These are phyloP conservation scores for Delphinus delphis DNA, from an alignment of 2,113 vertebrate species.

Conservation along the genomic window DNA sequence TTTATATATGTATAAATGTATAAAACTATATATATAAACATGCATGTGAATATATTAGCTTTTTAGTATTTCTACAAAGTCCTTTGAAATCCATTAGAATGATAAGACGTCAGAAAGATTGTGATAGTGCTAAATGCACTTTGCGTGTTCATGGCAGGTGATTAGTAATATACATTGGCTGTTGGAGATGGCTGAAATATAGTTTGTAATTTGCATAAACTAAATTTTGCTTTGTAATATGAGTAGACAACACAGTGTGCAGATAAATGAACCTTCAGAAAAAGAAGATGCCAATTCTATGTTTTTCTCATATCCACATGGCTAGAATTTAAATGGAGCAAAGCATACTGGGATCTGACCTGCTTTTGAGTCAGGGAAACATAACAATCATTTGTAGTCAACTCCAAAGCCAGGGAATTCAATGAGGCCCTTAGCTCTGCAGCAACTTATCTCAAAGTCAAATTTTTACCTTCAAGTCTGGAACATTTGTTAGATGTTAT, in stretches of 20 bases:
- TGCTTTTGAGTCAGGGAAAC: constrained; percentile 42
- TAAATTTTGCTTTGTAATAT: neutral
- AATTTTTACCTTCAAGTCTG: neutral
- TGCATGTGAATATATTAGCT: neutral
- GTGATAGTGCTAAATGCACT: neutral
- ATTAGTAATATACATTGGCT: neutral
- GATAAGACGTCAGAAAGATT: neutral
- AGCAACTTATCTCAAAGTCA: constrained; percentile 4
- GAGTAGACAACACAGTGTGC: neutral
- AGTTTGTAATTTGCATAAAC: constrained; percentile 2
- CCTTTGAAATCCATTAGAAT: neutral
- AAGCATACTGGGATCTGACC: constrained; percentile 24
- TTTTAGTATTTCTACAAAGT: neutral
- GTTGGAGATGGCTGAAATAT: neutral
- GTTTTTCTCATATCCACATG: neutral
- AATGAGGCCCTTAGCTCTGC: neutral
- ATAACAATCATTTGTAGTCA: constrained; percentile 34
- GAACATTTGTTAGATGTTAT: neutral
- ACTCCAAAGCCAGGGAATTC: neutral
- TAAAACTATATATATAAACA: neutral
- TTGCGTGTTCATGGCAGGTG: neutral
- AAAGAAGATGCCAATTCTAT: neutral
- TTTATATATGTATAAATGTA: neutral
- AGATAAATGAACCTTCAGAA: constrained; percentile 22
- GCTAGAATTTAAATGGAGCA: constrained; percentile 35